These are phyloP conservation scores for Imbricaverruca yamaguchii DNA, from an alignment of 2,888 invertebrate species.

Conservation along the genomic window DNA sequence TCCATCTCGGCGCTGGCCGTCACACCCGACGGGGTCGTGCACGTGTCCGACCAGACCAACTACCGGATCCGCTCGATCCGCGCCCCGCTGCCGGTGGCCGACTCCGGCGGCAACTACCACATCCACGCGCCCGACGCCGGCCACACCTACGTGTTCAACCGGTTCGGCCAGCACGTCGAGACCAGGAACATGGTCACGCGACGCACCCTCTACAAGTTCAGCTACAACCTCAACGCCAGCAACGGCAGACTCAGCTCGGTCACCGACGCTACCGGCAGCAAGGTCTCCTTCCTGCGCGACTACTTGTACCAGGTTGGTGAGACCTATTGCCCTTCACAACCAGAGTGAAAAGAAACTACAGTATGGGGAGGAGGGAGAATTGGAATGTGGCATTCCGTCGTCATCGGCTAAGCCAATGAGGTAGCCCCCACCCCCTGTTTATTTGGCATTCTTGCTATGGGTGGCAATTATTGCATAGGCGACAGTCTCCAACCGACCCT, in stretches of 20 bases:
- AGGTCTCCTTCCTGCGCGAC: conserved; percentile 44
- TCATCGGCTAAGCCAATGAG: no score
- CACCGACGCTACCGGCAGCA: conserved; percentile 74
- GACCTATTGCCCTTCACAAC: conserved; percentile 43
- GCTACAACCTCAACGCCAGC: conserved; percentile 93
- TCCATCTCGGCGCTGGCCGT: conserved; percentile 88
- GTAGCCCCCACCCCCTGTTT: no score
- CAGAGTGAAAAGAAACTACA: no score
- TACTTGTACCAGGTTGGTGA: conserved; percentile 38
- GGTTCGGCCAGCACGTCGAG: conserved; percentile 89
- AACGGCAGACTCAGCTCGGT: conserved; percentile 91
- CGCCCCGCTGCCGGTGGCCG: conserved; percentile 51
- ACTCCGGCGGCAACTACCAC: conserved; percentile 69
- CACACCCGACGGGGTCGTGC: conserved; percentile 86
- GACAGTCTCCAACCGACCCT: no score
- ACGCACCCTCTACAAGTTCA: conserved; percentile 84
- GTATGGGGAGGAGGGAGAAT: no score
- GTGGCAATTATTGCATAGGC: no score
- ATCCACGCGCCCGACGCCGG: conserved; percentile 92
- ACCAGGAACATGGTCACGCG: conserved; percentile 93
- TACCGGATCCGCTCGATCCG: conserved; percentile 42
- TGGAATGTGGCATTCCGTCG: no score
- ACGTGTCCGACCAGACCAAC: conserved; percentile 83
- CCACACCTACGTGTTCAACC: conserved; percentile 86
- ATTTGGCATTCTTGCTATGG: no score